Conservation (phyloP, 2,113 vertebrate genomes). For the Dryoscopus gambensis region DNA sequence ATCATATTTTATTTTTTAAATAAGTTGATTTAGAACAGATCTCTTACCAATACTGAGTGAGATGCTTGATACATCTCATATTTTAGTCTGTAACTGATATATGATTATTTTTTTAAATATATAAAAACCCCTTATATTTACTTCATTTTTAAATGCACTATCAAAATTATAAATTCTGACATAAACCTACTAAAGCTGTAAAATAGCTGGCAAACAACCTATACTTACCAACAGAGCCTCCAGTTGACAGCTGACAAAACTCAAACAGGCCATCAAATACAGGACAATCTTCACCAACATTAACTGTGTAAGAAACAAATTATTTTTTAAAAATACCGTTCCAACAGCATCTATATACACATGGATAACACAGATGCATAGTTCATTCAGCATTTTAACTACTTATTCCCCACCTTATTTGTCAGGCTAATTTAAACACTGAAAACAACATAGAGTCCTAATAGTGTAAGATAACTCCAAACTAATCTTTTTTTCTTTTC, state of each 20-base stretch:
- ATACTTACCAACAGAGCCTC: constrained; percentile 81
- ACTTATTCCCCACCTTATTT: not conserved
- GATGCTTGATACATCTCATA: not conserved
- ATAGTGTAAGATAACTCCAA: not conserved
- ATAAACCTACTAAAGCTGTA: not conserved
- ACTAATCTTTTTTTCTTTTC: not conserved
- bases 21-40: not conserved
- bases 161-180: not conserved
- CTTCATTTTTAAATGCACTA: not conserved
- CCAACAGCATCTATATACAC: not conserved
- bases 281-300: constrained; percentile 84
- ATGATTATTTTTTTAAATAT: not conserved
- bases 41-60: not conserved
- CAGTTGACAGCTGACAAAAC: constrained; percentile 83
- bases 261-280: constrained; percentile 86
- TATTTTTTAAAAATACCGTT: not conserved
- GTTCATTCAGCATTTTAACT: not conserved
- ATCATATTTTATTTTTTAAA: not conserved
- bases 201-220: not conserved
- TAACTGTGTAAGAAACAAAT: constrained; percentile 69
- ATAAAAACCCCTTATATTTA: not conserved
- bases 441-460: not conserved
- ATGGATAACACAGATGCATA: not conserved
- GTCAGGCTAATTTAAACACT: not conserved
- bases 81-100: not conserved